These are phyloP conservation scores for Sebastes trivittatus DNA, from an alignment of 2,797 vertebrate genomes.

Conservation along the genomic window DNA sequence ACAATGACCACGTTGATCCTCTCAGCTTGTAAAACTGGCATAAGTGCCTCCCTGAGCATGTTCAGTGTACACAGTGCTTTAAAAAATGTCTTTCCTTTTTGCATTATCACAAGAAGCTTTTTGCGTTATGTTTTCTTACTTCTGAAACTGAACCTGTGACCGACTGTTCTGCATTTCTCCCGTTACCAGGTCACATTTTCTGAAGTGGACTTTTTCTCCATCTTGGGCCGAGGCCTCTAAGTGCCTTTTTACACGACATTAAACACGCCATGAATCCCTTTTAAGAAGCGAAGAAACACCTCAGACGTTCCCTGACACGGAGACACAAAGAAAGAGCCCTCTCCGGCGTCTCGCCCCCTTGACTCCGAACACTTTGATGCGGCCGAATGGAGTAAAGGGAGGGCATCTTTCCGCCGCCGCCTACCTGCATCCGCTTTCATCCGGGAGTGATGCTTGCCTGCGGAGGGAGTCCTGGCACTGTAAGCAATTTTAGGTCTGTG, in stretches of 20 bases:
- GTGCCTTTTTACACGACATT: conserved; percentile 15
- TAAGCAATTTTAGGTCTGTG: conserved; percentile 50
- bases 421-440: conserved; percentile 48
- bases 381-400: conserved; percentile 19
- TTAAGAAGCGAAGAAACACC: conserved; percentile 5
- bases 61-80: not conserved
- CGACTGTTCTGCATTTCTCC: not conserved
- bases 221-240: not conserved
- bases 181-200: not conserved
- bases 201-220: not conserved
- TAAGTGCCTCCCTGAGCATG: not conserved
- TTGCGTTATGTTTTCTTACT: not conserved
- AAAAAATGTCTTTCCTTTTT: too few relatives aligned
- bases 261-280: conserved; percentile 3
- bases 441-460: conserved; percentile 37
- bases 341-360: conserved; percentile 37
- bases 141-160: not conserved
- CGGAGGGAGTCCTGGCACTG: conserved; percentile 22
- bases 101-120: not conserved
- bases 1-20: not conserved
- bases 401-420: not conserved
- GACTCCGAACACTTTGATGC: conserved; percentile 57
- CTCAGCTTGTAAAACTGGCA: not conserved
- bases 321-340: conserved; percentile 23
- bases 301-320: conserved; percentile 10